These are phyloP conservation scores for Pagetopsis macropterus DNA, from an alignment of 2,797 vertebrate species.

Conservation along the genomic window DNA sequence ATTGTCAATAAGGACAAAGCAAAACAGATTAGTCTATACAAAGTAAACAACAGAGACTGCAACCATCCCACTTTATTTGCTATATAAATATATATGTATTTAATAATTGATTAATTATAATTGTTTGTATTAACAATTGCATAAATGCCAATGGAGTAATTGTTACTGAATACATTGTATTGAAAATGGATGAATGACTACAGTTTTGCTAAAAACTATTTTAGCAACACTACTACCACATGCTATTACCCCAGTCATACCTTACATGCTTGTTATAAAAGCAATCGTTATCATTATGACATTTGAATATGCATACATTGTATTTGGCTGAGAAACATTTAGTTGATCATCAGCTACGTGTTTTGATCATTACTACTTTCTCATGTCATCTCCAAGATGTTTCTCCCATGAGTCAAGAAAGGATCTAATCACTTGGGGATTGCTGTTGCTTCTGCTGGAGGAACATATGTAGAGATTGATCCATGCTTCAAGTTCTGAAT, in stretches of 20 bases:
- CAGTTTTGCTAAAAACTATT: neutral
- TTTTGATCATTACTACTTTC: neutral
- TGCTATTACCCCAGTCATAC: neutral
- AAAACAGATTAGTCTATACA: neutral
- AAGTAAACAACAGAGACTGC: neutral
- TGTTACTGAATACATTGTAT: neutral
- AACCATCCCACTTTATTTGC: neutral
- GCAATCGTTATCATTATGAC: constrained; percentile 1
- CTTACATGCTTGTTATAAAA: neutral
- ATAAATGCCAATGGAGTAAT: no score
- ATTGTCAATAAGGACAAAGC: neutral
- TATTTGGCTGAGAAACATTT: neutral
- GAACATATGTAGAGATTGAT: constrained; percentile 9
- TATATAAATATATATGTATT: no score
- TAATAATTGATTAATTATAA: no score
- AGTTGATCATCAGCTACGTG: neutral
- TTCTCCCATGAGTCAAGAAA: neutral
- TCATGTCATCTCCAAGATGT: neutral
- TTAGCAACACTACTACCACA: neutral
- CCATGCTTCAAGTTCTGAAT: neutral
- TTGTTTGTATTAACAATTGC: no score
- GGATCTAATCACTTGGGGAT: neutral
- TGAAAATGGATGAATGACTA: neutral
- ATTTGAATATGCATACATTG: neutral
- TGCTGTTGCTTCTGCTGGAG: neutral